These are phyloP conservation scores for Bombus balteatus DNA, from an alignment of 1,140 invertebrate species.

Conservation along the genomic window DNA sequence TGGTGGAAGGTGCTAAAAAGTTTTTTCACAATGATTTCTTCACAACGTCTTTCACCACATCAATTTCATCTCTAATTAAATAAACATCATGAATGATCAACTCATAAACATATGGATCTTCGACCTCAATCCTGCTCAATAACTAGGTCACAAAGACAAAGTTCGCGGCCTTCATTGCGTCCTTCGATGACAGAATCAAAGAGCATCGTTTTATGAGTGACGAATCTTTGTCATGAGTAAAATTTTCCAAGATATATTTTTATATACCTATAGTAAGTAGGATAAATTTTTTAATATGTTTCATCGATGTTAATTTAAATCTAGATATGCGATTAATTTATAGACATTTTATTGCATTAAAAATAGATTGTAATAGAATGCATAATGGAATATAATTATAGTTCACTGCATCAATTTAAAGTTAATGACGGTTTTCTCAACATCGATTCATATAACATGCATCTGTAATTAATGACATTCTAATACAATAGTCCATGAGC, in stretches of 20 bases:
- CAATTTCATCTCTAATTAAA: no score
- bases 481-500: neutral
- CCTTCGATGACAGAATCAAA: neutral
- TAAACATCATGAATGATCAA: no score
- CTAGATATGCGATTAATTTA: neutral
- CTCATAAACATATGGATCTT: neutral
- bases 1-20: neutral
- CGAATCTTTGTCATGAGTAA: no score
- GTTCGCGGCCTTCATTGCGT: constrained; percentile 4
- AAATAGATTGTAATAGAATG: no score
- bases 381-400: neutral
- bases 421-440: neutral
- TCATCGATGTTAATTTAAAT: neutral
- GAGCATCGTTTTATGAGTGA: neutral
- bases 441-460: no score
- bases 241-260: neutral
- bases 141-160: neutral
- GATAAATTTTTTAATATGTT: no score
- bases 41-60: neutral
- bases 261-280: no score
- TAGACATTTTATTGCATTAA: neutral
- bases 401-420: neutral
- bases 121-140: neutral
- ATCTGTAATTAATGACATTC: neutral
- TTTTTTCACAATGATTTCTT: neutral